Evolutionary conservation across 2,888 invertebrate species (phyloP), one percentile per base, ranked within the genome.

Genomic region (Dione vanillae): DNA sequence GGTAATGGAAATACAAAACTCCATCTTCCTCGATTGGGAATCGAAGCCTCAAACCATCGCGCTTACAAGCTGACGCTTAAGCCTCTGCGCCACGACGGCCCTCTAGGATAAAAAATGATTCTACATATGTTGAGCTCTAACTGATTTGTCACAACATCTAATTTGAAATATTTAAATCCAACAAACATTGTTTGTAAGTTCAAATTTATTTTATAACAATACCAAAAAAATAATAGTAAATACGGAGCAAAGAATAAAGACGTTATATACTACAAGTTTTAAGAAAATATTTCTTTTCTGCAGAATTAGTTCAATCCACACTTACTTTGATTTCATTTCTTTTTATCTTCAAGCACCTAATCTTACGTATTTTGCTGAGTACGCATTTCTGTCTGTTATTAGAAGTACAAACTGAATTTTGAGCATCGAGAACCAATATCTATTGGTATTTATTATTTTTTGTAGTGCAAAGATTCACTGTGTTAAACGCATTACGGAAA

Each of bases 291-390:
- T 12, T 10, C 2, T 16, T 54, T 54, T 16, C 16, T 16, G 35
- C 35, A 16, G 0, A 54, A 54, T 16, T 54, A 37, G 16, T 54
- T n/a, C n/a, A 54, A 35, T 54, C 14, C n/a, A 14, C 14, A 45
- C 45, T 45, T n/a, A n/a, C 45, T 45, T 45, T 45, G 45, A 45
- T 45, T n/a, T 45, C 45, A 45, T 45, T 45, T 45, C 45, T 45
- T 45, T 14, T 45, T 45, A 45, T 45, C n/a, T n/a, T 45, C 45
- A 45, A 45, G 45, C n/a, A 45, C 12, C 27, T 5, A 27, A 11
- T 43, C 43, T 12, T 12, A 12, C 10, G 43, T 27, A 27, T 43
- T 43, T 43, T 11, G 43, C 43, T 5, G 43, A 43, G 43, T 43
- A 43, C 27, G 27, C 27, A 27, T 45, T 45, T 45, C 6, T n/a